phyloP scores from a whole-genome alignment of 2,113 vertebrate genomes.

The Anseranas semipalmata region DNA sequence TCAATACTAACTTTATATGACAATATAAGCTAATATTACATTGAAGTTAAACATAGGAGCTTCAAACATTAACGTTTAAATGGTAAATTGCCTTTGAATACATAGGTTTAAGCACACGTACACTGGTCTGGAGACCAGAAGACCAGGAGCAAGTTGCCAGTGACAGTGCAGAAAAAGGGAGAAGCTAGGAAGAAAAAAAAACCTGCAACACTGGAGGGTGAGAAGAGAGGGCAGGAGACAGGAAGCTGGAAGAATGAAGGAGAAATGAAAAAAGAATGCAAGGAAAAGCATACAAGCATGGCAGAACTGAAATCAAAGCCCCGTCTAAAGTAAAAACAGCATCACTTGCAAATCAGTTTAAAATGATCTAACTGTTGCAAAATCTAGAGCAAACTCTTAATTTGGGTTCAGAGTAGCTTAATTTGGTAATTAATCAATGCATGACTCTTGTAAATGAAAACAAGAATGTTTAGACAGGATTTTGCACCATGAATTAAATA shows the following conservation, averaged over 20 bases:
- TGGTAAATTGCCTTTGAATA: not conserved
- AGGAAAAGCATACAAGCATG: not conserved
- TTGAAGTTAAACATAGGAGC: not conserved
- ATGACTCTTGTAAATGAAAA: not conserved
- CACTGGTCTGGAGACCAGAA: not conserved
- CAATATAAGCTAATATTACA: not conserved
- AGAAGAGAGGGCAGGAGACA: not conserved
- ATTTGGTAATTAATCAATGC: not conserved
- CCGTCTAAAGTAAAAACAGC: not conserved
- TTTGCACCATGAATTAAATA: not conserved
- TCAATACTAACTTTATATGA: not conserved
- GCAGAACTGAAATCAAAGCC: slow-evolving; percentile 11
- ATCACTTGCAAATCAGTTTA: not conserved
- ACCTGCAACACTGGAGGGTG: not conserved
- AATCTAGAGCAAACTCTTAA: not conserved
- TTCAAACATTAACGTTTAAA: not conserved
- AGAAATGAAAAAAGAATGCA: not conserved
- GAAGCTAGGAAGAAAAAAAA: not conserved
- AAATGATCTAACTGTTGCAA: not conserved
- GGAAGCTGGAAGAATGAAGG: not conserved
- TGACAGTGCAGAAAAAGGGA: not conserved
- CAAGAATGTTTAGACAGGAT: not conserved
- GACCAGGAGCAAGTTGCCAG: not conserved
- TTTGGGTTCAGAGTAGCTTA: not conserved
- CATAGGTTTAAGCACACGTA: not conserved